These are phyloP conservation scores for Ophion costatus DNA, from an alignment of 2,888 invertebrate species.

Conservation along the genomic window DNA sequence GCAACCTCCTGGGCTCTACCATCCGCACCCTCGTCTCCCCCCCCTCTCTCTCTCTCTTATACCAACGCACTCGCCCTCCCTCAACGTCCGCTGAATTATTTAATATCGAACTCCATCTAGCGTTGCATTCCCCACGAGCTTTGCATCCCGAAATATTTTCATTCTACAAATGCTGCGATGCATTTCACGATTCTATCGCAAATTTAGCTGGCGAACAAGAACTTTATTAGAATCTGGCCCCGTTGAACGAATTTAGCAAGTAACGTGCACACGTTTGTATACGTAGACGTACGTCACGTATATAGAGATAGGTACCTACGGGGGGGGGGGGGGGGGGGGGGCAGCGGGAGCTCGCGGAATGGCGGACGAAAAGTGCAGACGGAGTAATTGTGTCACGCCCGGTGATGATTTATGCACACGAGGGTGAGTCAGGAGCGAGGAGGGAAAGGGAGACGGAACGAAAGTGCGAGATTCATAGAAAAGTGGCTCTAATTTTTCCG, in stretches of 20 bases:
- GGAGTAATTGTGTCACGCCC: constrained; percentile 65
- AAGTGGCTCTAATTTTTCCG: constrained; percentile 31
- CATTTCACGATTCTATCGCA: constrained; percentile 10
- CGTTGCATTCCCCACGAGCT: constrained; percentile 15
- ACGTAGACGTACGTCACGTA: too few species aligned
- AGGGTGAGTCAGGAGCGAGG: constrained; percentile 29
- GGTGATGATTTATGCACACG: constrained; percentile 60
- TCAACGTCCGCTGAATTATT: constrained; percentile 42
- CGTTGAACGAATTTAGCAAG: background rate
- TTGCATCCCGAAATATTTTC: constrained; percentile 23
- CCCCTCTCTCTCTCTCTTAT: background rate
- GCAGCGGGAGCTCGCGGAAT: constrained; percentile 25
- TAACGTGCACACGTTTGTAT: too few species aligned
- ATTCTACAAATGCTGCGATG: background rate
- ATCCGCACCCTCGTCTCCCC: constrained; percentile 8
- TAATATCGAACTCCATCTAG: constrained; percentile 32
- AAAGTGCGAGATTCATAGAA: constrained; percentile 31
- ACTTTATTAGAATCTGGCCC: constrained; percentile 1
- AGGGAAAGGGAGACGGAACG: constrained; percentile 10
- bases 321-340: background rate
- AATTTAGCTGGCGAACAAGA: background rate
- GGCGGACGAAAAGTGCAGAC: constrained; percentile 58
- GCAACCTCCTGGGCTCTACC: background rate
- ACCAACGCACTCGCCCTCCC: constrained; percentile 4
- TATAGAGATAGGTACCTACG: background rate